Base-by-base conservation (phyloP, 2,113 vertebrate genomes). In the Trogon melanurus region DNA sequence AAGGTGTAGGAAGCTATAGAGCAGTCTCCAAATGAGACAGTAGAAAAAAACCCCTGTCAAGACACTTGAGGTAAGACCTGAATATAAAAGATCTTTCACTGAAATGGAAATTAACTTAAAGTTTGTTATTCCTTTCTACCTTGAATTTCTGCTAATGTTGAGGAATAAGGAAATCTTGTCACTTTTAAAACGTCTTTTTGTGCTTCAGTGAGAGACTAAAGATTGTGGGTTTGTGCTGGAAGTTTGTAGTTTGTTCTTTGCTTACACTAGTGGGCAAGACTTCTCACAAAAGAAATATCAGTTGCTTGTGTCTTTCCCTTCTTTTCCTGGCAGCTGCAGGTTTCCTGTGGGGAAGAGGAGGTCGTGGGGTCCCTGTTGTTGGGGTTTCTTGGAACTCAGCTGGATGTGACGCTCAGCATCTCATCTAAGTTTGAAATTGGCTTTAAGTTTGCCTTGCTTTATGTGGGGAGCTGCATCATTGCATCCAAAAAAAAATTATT, bases 401-500 rank as follows among this genome's bases (percentile, higher is more conserved):
- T 61, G 27, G 14, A 22, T 89, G 32, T 65, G 32, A 44, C 20
- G 3, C 53, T 34, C 32, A 65, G 32, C 2, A 1, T 45, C 38
- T 86, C 22, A 53, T 76, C 44, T 34, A 44, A 80, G 27, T 85
- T 58, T 88, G 56, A 74, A 57, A 41, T 32, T 81, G 29, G 21
- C 66, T 83, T 45, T 56, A 38, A 71, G 38, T 71, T 94, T 54
- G 15, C 14, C 62, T 94, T 72, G 14, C 18, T 60, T 79, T 76
- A 4, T 54, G 10, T 30, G 16, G 53, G 32, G 32, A 25, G 20
- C 18, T 54, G 54, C 8, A 17, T 30, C 0, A 0, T 47, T 1
- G 2, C 61, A 74, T 85, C 38, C 47, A 88, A 64, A 56, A 89
- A 89, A 45, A 45, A 86, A 48, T 70, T 22, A 26, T 32, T 73